Conservation (phyloP, 2,113 vertebrate genomes). For the Perca fluviatilis region DNA sequence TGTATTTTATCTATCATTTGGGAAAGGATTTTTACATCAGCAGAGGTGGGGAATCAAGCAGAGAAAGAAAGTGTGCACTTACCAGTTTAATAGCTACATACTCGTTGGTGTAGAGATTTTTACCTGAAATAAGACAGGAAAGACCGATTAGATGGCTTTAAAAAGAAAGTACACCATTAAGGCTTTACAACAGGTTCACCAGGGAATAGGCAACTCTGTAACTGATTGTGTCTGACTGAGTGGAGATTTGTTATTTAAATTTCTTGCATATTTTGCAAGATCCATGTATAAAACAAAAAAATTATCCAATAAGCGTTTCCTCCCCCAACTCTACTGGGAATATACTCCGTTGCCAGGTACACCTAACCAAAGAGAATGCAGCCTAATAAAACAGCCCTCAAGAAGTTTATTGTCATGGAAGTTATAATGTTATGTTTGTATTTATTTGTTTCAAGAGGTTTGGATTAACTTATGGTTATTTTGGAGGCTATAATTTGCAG, state of each 20-base stretch:
- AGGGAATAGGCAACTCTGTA: neutral
- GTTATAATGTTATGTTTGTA: neutral
- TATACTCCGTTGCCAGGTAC: neutral
- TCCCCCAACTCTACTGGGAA: neutral
- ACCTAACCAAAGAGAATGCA: neutral
- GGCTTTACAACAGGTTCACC: neutral
- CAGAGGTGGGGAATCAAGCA: slow-evolving; percentile 7
- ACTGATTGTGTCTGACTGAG: neutral
- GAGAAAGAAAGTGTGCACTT: slow-evolving; percentile 79
- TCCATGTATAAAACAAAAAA: neutral
- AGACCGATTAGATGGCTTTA: slow-evolving; percentile 7
- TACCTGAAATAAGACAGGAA: slow-evolving; percentile 87
- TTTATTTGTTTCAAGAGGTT: neutral
- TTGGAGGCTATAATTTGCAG: neutral
- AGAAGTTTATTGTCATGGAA: neutral
- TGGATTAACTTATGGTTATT: neutral
- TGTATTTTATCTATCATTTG: neutral
- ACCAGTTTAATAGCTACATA: slow-evolving; percentile 99
- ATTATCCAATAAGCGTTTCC: neutral
- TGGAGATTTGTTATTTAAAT: neutral
- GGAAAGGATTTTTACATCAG: neutral
- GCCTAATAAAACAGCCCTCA: neutral
- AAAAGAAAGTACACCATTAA: slow-evolving; percentile 2
- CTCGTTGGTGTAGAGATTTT: slow-evolving; percentile 99
- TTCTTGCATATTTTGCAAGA: neutral